Evolutionary conservation across 2,113 vertebrate species (phyloP).

Genomic region (Gavialis gangeticus): DNA sequence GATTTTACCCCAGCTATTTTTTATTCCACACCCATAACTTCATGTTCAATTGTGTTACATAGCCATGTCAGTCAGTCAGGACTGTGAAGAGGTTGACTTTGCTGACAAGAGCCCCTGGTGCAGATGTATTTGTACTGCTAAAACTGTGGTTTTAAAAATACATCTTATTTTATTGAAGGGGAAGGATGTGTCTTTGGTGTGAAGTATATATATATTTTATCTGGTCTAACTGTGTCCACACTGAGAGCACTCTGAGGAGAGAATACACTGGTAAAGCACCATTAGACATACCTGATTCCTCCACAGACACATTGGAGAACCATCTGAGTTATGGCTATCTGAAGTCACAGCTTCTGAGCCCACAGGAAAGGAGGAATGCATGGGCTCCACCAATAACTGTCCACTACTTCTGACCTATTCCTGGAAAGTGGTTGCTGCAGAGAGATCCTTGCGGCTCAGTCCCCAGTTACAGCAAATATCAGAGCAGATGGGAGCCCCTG

Average conservation of each 20-base stretch:
- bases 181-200: background rate
- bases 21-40: rapidly evolving
- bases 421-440: background rate
- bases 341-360: background rate
- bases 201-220: background rate
- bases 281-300: conserved; percentile 32
- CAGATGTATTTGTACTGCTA: background rate
- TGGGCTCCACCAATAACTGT: background rate
- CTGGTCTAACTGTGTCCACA: background rate
- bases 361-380: background rate
- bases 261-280: background rate
- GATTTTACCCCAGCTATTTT: background rate
- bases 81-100: background rate
- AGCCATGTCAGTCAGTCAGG: rapidly evolving
- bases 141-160: background rate
- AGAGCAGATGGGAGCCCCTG: background rate
- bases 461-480: background rate
- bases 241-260: conserved; percentile 19
- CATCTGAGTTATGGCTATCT: background rate
- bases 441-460: background rate
- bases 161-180: background rate
- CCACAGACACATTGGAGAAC: conserved; percentile 18
- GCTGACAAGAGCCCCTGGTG: background rate
- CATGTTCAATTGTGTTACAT: background rate
- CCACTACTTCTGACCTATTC: background rate